A percentile compares a stretch with the other conserved stretches of the same genome.
These are phyloP conservation scores for Porites divaricata DNA, from an alignment of 92 coral and sea anemone species.

Conservation along the genomic window DNA sequence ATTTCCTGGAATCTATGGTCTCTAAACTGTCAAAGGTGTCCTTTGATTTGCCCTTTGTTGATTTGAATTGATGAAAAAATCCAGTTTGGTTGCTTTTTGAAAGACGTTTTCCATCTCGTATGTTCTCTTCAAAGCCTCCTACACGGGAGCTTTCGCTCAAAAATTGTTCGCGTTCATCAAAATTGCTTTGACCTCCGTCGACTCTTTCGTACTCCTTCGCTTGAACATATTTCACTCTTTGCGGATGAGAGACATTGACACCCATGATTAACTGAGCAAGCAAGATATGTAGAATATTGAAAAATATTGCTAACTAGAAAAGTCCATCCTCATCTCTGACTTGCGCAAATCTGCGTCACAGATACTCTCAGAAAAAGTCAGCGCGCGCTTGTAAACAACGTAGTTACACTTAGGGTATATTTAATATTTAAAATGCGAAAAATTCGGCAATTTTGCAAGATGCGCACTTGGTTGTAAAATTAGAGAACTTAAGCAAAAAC, in stretches of 20 bases:
- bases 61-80: background rate
- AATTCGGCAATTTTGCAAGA: too few relatives aligned
- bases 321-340: too few relatives aligned
- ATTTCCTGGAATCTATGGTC: constrained; percentile 31
- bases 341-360: too few relatives aligned
- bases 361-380: too few relatives aligned
- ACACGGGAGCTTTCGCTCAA: background rate
- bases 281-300: too few relatives aligned
- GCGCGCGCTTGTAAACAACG: too few relatives aligned
- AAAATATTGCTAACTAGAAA: too few relatives aligned
- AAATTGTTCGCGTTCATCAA: background rate
- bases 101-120: background rate
- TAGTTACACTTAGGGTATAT: too few relatives aligned
- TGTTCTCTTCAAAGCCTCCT: too few relatives aligned
- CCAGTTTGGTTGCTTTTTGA: background rate
- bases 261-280: background rate
- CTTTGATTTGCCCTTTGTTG: background rate
- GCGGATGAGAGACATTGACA: constrained; percentile 21
- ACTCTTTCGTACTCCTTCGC: background rate
- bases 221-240: constrained; percentile 18
- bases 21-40: constrained; percentile 25
- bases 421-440: too few relatives aligned
- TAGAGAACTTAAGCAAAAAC: too few relatives aligned
- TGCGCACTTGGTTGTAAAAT: too few relatives aligned
- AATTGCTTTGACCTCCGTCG: background rate